These are phyloP conservation scores for Rhinoptilus africanus DNA, from an alignment of 2,113 vertebrate genomes.

Conservation along the genomic window DNA sequence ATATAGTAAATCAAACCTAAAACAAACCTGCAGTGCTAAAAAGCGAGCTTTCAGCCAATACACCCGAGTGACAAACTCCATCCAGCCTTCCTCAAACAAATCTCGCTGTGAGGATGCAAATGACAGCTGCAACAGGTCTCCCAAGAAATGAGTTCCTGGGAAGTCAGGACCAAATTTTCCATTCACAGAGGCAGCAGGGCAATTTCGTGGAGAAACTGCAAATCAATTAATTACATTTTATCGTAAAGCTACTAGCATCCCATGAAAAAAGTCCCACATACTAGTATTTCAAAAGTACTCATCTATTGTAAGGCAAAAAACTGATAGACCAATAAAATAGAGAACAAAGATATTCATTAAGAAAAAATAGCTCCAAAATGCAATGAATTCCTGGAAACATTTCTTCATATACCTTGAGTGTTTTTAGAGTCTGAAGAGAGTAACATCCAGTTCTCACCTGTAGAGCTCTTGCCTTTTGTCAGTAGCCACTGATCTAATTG, in stretches of 20 bases:
- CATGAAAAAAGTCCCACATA: not conserved
- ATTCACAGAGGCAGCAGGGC: slow-evolving; percentile 54
- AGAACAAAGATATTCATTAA: not conserved
- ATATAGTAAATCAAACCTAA: not conserved
- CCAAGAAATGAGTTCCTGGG: slow-evolving; percentile 86
- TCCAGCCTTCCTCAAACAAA: slow-evolving; percentile 87
- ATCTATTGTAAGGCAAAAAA: not conserved
- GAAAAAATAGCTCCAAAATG: not conserved
- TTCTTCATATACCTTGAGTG: not conserved
- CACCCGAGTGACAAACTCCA: slow-evolving; percentile 87
- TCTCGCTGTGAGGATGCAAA: slow-evolving; percentile 90
- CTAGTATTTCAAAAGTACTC: not conserved
- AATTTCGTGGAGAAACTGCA: slow-evolving; percentile 87
- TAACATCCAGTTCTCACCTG: slow-evolving; percentile 69
- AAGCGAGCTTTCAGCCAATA: slow-evolving; percentile 96
- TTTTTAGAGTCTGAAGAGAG: not conserved
- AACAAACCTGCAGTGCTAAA: slow-evolving; percentile 86
- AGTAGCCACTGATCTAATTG: slow-evolving; percentile 92
- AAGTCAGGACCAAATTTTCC: slow-evolving; percentile 84
- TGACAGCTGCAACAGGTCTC: slow-evolving; percentile 86
- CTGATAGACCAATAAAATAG: not conserved
- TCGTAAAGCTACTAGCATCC: not conserved
- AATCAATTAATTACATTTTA: not conserved
- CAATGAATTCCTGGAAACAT: not conserved
- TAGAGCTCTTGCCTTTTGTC: slow-evolving; percentile 84